Evolutionary conservation across 2,797 vertebrate species (phyloP).

Genomic region (Kryptolebias ocellatus): DNA sequence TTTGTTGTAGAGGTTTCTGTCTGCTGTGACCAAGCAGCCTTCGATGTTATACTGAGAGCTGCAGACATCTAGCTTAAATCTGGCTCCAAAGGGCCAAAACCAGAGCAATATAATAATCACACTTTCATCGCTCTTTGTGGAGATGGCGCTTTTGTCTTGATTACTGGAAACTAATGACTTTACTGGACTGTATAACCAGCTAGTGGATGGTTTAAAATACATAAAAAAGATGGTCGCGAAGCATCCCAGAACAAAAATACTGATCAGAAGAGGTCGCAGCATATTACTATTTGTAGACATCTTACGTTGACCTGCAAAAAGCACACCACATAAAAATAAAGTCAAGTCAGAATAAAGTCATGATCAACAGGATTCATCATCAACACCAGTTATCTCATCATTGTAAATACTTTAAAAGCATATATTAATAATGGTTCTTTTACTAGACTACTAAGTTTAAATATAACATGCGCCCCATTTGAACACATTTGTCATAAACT

Average conservation of each 20-base stretch:
- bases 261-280: constrained; percentile 92
- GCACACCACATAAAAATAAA: neutral
- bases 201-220: constrained; percentile 95
- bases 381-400: neutral
- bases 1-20: constrained; percentile 91
- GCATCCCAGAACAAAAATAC: constrained; percentile 91
- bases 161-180: constrained; percentile 90
- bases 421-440: too few species aligned
- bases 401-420: neutral
- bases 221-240: constrained; percentile 95
- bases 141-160: constrained; percentile 91
- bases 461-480: neutral
- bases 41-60: constrained; percentile 92
- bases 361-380: neutral
- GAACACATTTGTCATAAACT: too few species aligned
- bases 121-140: constrained; percentile 88
- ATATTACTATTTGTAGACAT: constrained; percentile 95
- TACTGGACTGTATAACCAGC: constrained; percentile 91
- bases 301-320: constrained; percentile 92
- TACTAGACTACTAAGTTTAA: too few species aligned
- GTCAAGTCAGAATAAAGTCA: constrained; percentile 5
- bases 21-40: constrained; percentile 92
- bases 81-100: constrained; percentile 97
- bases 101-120: constrained; percentile 93
- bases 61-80: constrained; percentile 91